Evolutionary conservation across 2,888 invertebrate genomes (phyloP).

Genomic region (Leptarthrus brevirostris): DNA sequence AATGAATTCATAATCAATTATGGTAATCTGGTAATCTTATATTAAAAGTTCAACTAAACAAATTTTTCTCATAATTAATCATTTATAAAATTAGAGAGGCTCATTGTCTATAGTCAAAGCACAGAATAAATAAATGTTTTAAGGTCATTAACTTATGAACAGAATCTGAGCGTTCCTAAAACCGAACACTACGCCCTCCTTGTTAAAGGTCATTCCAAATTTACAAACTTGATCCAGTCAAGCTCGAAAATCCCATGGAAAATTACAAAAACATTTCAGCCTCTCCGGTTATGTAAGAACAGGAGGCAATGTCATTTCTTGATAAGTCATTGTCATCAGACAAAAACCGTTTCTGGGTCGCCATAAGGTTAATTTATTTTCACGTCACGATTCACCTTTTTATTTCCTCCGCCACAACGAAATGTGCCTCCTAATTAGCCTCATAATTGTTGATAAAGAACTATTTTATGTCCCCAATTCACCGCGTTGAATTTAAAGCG

Average conservation of each 20-base stretch:
- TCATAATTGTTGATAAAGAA: conserved; percentile 53
- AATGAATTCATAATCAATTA: too few relatives aligned
- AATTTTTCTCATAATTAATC: too few relatives aligned
- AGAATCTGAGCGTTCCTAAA: too few relatives aligned
- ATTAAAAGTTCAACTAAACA: too few relatives aligned
- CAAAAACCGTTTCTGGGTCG: conserved; percentile 45
- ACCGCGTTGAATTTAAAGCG: conserved; percentile 50
- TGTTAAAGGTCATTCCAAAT: conserved; percentile 15
- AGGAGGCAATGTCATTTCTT: conserved; percentile 29
- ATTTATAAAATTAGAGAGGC: too few relatives aligned
- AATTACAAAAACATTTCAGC: conserved; percentile 6
- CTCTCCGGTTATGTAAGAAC: neutral
- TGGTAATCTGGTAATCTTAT: too few relatives aligned
- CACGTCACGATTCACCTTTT: conserved; percentile 52
- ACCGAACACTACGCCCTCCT: too few relatives aligned
- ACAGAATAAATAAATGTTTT: too few relatives aligned
- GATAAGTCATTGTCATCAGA: conserved; percentile 50
- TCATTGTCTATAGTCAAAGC: too few relatives aligned
- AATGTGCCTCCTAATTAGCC: conserved; percentile 53
- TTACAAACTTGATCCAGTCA: conserved; percentile 31
- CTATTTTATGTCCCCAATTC: conserved; percentile 51
- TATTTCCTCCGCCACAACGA: conserved; percentile 51
- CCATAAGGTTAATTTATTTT: conserved; percentile 52
- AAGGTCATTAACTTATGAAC: too few relatives aligned
- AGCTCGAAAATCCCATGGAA: neutral